Evolutionary conservation across 1,140 invertebrate species (phyloP), one percentile per base, ranked within the genome.

Genomic region (Agrilus planipennis): DNA sequence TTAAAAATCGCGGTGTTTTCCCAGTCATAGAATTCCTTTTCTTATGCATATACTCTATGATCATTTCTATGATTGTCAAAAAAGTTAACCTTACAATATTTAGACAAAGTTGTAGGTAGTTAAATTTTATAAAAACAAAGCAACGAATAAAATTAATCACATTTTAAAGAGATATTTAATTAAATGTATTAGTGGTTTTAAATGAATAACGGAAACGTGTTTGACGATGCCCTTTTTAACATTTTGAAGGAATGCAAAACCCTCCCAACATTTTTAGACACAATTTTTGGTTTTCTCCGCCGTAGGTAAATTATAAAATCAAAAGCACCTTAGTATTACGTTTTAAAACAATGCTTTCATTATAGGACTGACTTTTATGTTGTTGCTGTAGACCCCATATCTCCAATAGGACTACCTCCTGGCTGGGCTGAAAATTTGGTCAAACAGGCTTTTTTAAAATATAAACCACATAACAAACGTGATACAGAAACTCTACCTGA

Each of bases 341-440:
- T n/a, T 44, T n/a, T 29, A 40, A 14, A 42, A 21, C 34, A 23
- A 41, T 29, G 29, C n/a, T 9, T 34, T 49, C 37, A 39, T 18
- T 41, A 30, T 49, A 87, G 84, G 45, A 86, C 84, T 19, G 82
- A 87, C 54, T 87, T 85, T 60, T 88, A 81, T 58, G 61, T 72
- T 39, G 67, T 76, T 15, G 68, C 77, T 28, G 62, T 69, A 29
- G 61, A 69, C 32, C 59, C 63, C 11, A 57, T 72, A 32, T 71
- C 76, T 34, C 73, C 72, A 49, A 58, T 83, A 41, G 84, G 84
- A 1, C 82, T 88, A 50, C 75, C 75, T 10, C 65, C 73, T 17
- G 81, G 81, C n/a, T 62, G 79, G n/a, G 74, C 79, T 6, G 76
- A 81, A 57, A 71, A 79, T 46, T 55, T 81, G 14, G 65, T 81